Base-by-base conservation (phyloP, 2,113 vertebrate species). In the Aix galericulata region DNA sequence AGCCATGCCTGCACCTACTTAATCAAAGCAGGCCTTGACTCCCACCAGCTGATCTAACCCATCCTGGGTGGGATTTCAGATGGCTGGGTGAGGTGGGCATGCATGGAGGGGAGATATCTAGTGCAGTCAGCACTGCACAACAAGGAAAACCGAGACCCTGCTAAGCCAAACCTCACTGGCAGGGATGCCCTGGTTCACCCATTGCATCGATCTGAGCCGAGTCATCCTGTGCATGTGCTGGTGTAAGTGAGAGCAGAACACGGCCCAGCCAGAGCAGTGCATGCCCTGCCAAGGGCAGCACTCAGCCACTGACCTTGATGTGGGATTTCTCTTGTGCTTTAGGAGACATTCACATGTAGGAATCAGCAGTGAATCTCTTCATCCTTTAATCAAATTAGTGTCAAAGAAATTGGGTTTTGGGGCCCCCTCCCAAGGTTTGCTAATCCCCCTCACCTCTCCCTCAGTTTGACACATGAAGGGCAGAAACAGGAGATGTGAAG, bases 361-460 rank as follows among this genome's bases (percentile, higher is more conserved):
- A 86, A 94, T 32, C 91, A 94, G 88, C 85, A 91, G 87, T 88
- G 74, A 87, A 86, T 78, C 84, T 94, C 85, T 74, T 92, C 44
- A 40, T 89, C 78, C 89, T 87, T 87, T 87, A 94, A 95, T 17
- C 10, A 81, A 85, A 95, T 96, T 82, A 94, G 56, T 94, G 93
- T 91, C 96, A 96, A 71, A 90, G 63, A 93, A 96, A 97, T 95
- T 81, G 82, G 73, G 79, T 82, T 96, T 88, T 73, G 67, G 67
- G 58, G 52, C 27, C 36, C 23, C 82, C 31, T 93, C 59, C 48
- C 17, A 89, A 46, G 79, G 62, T 86, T 76, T 92, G 11, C 73
- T 90, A 80, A 74, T 20, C 42, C 56, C n/a, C 12, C 20, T 71
- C 93, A 93, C 82, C 77, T 90, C 85, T 91, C 71, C 55, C 55